Base-by-base conservation (phyloP, 2,113 vertebrate species). In the Petaurus breviceps region DNA sequence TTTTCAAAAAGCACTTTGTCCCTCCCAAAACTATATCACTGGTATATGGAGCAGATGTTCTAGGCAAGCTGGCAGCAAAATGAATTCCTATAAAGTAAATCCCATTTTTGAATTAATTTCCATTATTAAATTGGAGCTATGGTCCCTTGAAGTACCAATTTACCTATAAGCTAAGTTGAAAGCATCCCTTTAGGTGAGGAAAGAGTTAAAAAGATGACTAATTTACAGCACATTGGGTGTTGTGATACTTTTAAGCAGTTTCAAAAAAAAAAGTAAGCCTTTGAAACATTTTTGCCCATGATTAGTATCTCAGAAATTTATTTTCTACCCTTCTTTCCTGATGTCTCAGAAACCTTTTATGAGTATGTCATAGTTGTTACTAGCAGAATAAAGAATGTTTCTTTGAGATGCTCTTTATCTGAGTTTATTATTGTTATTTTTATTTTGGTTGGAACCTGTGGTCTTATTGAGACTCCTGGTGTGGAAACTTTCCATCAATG, bases 211-310 rank as follows among this genome's bases (percentile, higher is more conserved):
- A 95, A 7, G 84, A 94, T 49, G 10, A 0, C 46, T 12, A 6
- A 52, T 16, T 57, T 9, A 24, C 90, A 3, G 14, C 89, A 93
- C 91, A 93, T 51, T 96, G 94, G 53, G 50, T n/a, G n/a, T 92
- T 93, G 3, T 51, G 54, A 9, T 46, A 16, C 90, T 95, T 96
- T 94, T 22, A 54, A 68, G 47, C 43, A 68, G 52, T 68, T 93
- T 91, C 31, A 89, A 93, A 52, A 11, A 89, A 93, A 52, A 24
- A 25, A n/a, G 26, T 51, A 16, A 91, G 37, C 47, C n/a, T 0
- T 89, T 95, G 23, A 53, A 26, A 51, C 51, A 8, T 90, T 95
- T 95, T 46, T 68, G 11, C 26, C 57, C 31, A 68, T 68, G 12
- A 92, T 7, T 37, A 1, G 90, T n/a, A 77, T 92, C 68, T 2